A percentile compares a stretch with the other conserved stretches of the same genome.
Evolutionary conservation across 2,113 vertebrate species (phyloP).

Genomic region (Lutjanus erythropterus): DNA sequence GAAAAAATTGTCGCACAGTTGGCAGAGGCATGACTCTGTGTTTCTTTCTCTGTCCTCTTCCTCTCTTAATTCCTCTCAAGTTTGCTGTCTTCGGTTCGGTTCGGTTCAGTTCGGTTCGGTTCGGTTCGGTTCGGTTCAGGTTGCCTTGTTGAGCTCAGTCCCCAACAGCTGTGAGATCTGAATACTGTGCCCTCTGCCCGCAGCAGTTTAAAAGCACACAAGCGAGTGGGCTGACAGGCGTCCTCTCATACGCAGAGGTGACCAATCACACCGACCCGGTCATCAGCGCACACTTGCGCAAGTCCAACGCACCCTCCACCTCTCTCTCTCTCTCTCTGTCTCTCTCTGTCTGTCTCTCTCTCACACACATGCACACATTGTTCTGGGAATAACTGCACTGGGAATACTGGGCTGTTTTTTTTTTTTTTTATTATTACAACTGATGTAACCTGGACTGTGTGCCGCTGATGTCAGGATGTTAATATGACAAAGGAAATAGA

Average conservation of each 20-base stretch:
- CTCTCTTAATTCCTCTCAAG: slow-evolving; percentile 1
- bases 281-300: slow-evolving; percentile 38
- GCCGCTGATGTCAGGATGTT: slow-evolving; percentile 28
- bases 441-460: not conserved
- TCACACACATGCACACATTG: not conserved
- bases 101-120: slow-evolving; percentile 9
- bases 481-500: not conserved
- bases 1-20: slow-evolving; percentile 60
- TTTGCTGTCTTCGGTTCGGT: not conserved
- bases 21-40: slow-evolving; percentile 52
- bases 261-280: slow-evolving; percentile 66
- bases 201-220: slow-evolving; percentile 59
- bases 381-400: slow-evolving; percentile 24
- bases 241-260: slow-evolving; percentile 40
- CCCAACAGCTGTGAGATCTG: slow-evolving; percentile 2
- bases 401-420: slow-evolving; percentile 11
- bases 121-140: slow-evolving; percentile 6
- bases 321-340: not conserved
- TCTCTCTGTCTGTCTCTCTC: not conserved
- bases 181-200: not conserved
- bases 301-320: slow-evolving; percentile 19
- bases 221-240: slow-evolving; percentile 29
- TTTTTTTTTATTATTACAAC: too few species aligned
- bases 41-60: not conserved
- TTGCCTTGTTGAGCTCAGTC: not conserved